A percentile compares a stretch with the other conserved stretches of the same genome.
These are phyloP conservation scores for Zosterops lateralis DNA, from an alignment of 2,113 vertebrate genomes.

Conservation along the genomic window DNA sequence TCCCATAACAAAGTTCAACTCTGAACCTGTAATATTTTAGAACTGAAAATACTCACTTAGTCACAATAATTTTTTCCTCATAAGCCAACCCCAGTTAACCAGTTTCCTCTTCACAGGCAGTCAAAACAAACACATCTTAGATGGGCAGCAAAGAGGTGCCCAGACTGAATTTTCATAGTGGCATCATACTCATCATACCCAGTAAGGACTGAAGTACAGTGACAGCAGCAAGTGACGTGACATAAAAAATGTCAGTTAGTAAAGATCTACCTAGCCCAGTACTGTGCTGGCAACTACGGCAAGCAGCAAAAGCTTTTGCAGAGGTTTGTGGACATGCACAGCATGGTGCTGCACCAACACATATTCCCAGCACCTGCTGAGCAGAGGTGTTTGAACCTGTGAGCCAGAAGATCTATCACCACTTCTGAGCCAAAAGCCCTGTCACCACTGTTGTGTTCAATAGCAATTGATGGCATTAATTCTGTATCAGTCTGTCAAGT, in stretches of 20 bases:
- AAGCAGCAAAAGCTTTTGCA: background rate
- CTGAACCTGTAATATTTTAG: background rate
- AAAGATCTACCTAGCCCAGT: background rate
- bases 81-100: background rate
- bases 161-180: background rate
- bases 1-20: background rate
- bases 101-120: background rate
- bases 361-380: rapidly evolving
- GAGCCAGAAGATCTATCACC: background rate
- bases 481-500: background rate
- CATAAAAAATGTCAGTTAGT: background rate
- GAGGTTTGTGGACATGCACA: background rate
- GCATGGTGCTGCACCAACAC: background rate
- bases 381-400: background rate
- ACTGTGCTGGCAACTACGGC: background rate
- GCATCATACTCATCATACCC: background rate
- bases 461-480: background rate
- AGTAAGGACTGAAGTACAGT: background rate
- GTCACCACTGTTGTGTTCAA: background rate
- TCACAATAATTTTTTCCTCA: background rate
- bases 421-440: background rate
- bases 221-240: background rate
- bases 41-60: background rate
- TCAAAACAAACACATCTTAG: background rate
- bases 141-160: background rate